A percentile compares a stretch with the other conserved stretches of the same genome.
Conservation (phyloP, 2,113 vertebrate species). For the Formicarius rufipectus region DNA sequence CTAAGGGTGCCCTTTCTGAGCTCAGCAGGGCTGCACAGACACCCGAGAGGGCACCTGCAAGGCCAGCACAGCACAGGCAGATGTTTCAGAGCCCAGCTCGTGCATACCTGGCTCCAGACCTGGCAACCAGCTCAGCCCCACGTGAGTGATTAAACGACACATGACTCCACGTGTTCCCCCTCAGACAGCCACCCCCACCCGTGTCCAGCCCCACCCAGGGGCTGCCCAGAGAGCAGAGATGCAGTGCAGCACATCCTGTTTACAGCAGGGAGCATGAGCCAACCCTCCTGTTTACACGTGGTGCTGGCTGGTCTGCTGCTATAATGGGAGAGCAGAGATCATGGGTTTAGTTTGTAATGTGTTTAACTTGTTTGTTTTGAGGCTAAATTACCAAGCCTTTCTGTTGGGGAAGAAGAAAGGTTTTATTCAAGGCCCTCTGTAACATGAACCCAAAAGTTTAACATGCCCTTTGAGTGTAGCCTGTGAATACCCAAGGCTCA, state of each 20-base stretch:
- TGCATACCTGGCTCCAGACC: too few species aligned
- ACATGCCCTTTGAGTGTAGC: accelerated
- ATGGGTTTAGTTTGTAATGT: not conserved
- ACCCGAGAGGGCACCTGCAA: accelerated
- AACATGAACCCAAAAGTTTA: not conserved
- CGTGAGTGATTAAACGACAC: not conserved
- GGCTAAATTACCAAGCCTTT: not conserved
- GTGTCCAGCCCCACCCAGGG: not conserved
- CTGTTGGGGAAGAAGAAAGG: not conserved
- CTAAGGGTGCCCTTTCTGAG: not conserved
- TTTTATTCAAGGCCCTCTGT: not conserved
- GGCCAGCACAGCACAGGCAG: not conserved
- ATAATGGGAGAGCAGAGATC: not conserved
- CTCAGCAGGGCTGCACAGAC: not conserved
- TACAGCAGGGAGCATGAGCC: not conserved
- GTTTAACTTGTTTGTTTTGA: constrained; percentile 42
- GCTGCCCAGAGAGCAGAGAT: not conserved
- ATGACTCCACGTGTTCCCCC: not conserved
- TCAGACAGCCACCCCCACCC: accelerated
- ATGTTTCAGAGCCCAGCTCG: not conserved
- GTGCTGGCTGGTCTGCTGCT: not conserved
- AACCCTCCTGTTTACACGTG: not conserved
- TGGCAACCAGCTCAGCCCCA: not conserved
- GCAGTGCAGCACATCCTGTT: not conserved
- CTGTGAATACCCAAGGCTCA: not conserved